These are phyloP conservation scores for Drosophila oshimai DNA, from an alignment of 1,140 invertebrate genomes.

Conservation along the genomic window DNA sequence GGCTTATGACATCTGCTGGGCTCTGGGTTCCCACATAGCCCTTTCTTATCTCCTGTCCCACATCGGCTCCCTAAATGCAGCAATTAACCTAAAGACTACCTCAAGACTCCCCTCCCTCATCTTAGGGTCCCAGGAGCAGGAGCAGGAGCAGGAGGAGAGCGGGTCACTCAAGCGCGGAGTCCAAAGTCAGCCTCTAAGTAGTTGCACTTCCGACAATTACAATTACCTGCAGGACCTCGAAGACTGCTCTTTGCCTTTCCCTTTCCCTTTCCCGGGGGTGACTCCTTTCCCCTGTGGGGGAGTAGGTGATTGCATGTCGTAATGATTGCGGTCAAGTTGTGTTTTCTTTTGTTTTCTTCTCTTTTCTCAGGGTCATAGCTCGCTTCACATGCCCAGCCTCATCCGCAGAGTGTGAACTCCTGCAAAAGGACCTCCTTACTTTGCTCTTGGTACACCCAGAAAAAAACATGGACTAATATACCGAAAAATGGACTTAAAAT, in stretches of 20 bases:
- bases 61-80: conserved; percentile 60
- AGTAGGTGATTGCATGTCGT: conserved; percentile 26
- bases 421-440: neutral
- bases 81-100: conserved; percentile 62
- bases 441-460: neutral
- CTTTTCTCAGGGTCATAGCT: conserved; percentile 74
- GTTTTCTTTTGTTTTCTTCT: conserved; percentile 8
- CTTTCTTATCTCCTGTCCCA: conserved; percentile 20
- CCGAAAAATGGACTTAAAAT: no score
- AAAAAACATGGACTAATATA: no score
- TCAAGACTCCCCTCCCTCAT: neutral
- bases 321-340: conserved; percentile 68
- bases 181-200: conserved; percentile 51
- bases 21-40: neutral
- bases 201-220: conserved; percentile 75
- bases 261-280: neutral
- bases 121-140: no score
- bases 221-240: neutral
- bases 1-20: conserved; percentile 26
- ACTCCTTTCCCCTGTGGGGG: conserved; percentile 24
- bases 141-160: neutral
- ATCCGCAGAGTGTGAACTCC: no score
- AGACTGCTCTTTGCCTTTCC: neutral
- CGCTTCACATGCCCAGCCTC: conserved; percentile 28
- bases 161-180: conserved; percentile 50